A percentile compares a stretch with the other conserved stretches of the same genome.
These are phyloP conservation scores for Cichladusa arquata DNA, from an alignment of 2,113 vertebrate genomes.

Conservation along the genomic window DNA sequence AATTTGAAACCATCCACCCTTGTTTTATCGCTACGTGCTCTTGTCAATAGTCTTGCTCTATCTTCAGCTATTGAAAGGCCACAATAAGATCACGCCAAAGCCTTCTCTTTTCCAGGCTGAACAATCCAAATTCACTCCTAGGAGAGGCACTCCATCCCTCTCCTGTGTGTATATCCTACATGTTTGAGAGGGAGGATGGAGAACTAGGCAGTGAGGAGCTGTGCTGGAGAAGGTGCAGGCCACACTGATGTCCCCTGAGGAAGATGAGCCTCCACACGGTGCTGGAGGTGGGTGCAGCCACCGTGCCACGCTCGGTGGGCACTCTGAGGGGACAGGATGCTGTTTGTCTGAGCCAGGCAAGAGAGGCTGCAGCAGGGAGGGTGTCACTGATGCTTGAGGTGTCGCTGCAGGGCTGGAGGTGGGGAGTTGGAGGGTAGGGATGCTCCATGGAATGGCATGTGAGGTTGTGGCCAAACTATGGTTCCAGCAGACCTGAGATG, in stretches of 20 bases:
- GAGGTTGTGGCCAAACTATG: background rate
- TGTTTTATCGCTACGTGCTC: background rate
- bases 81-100: background rate
- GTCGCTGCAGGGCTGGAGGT: background rate
- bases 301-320: rapidly evolving
- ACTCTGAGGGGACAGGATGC: background rate
- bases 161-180: background rate
- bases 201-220: background rate
- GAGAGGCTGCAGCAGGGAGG: background rate
- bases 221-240: background rate
- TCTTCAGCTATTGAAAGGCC: background rate
- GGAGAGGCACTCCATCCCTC: background rate
- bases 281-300: background rate
- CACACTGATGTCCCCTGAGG: rapidly evolving
- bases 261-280: background rate
- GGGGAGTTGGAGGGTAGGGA: rapidly evolving
- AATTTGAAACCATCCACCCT: background rate
- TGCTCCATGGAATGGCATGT: rapidly evolving
- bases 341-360: background rate
- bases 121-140: background rate
- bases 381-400: background rate
- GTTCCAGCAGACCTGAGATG: background rate
- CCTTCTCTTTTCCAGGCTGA: background rate
- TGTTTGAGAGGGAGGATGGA: rapidly evolving
- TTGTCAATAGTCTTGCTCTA: background rate